A percentile compares a stretch with the other conserved stretches of the same genome.
Conservation (phyloP, 1,140 invertebrate genomes). For the Drosophila melanica region DNA sequence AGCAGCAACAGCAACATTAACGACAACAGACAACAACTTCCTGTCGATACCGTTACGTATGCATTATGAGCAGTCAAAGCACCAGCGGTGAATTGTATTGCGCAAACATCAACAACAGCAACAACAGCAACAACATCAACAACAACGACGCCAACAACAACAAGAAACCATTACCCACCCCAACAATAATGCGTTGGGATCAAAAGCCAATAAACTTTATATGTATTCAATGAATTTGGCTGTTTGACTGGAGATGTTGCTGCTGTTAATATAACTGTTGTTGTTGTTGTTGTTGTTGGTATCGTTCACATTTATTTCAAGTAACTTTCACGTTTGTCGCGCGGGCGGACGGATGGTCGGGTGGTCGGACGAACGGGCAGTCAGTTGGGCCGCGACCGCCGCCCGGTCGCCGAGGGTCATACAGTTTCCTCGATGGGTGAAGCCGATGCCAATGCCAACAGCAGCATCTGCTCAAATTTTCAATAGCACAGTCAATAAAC, state of each 20-base stretch:
- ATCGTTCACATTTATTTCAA: slow-evolving; percentile 42
- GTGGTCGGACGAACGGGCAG: background rate
- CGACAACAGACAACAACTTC: slow-evolving; percentile 48
- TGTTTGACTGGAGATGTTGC: slow-evolving; percentile 33
- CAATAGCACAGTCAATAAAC: slow-evolving; percentile 62
- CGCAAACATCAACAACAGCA: slow-evolving; percentile 47
- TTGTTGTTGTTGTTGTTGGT: slow-evolving; percentile 18
- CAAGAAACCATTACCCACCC: slow-evolving; percentile 77
- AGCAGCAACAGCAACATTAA: slow-evolving; percentile 17
- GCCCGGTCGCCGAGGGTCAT: slow-evolving; percentile 33
- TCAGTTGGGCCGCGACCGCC: background rate
- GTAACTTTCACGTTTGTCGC: slow-evolving; percentile 63
- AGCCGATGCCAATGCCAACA: background rate
- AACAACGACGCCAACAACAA: slow-evolving; percentile 18
- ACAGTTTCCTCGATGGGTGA: slow-evolving; percentile 49
- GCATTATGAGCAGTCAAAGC: slow-evolving; percentile 60
- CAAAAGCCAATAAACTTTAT: slow-evolving; percentile 81
- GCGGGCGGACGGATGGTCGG: background rate
- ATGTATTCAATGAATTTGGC: slow-evolving; percentile 56
- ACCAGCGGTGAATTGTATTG: slow-evolving; percentile 37
- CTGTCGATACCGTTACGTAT: slow-evolving; percentile 77
- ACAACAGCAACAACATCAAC: slow-evolving; percentile 18
- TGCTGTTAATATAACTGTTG: slow-evolving; percentile 28
- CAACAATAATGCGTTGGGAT: slow-evolving; percentile 81
- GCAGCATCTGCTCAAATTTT: slow-evolving; percentile 10